phyloP scores from a whole-genome alignment of 2,888 invertebrate genomes.

The Thysanoteuthis rhombus region DNA sequence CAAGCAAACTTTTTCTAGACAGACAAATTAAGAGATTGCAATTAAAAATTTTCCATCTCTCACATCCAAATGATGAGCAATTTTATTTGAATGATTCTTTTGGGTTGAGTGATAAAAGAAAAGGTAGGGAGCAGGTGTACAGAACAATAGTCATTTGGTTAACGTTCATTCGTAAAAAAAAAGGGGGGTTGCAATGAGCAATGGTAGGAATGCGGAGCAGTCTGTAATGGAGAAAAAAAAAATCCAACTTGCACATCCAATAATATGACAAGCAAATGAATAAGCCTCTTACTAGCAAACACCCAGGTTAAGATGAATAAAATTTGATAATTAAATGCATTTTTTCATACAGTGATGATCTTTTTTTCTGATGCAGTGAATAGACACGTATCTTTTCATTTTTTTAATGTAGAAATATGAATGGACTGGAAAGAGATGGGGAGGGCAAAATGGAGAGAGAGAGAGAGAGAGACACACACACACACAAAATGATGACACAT shows the following conservation, averaged over 20 bases:
- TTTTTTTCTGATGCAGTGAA: not conserved
- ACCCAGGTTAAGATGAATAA: not conserved
- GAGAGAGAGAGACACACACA: too few species aligned
- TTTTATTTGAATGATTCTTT: not conserved
- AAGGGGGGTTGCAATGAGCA: too few species aligned
- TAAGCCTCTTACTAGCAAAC: not conserved
- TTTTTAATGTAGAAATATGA: slow-evolving; percentile 12
- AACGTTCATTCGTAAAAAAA: too few species aligned
- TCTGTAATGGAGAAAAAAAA: not conserved
- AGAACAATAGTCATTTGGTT: not conserved
- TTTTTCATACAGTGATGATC: not conserved
- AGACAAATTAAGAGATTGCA: not conserved
- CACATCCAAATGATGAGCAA: not conserved
- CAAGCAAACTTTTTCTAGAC: not conserved
- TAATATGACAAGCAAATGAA: too few species aligned
- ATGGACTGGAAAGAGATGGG: not conserved
- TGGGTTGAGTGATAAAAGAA: too few species aligned
- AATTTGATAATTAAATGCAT: not conserved
- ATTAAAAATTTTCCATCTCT: not conserved
- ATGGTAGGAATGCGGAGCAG: not conserved
- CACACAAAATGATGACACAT: not conserved
- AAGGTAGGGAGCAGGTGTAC: not conserved
- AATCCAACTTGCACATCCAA: not conserved
- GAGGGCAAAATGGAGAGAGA: too few species aligned
- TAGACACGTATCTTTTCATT: not conserved